Conservation (phyloP, 2,113 vertebrate genomes). For the Sorex fumeus region DNA sequence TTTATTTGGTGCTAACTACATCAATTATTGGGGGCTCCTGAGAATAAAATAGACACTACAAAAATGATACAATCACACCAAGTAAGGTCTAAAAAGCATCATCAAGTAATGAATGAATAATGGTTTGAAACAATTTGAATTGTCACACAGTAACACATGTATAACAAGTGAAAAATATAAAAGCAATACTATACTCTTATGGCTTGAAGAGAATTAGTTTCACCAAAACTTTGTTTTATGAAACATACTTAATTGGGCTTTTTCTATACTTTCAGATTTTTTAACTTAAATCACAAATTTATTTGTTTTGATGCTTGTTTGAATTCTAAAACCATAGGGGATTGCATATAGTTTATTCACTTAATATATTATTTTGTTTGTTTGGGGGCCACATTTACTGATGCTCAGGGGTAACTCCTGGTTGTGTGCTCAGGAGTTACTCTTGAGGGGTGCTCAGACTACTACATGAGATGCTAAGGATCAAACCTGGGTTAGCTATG, state of each 20-base stretch:
- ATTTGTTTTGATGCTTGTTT: background rate
- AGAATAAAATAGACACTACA: conserved; percentile 45
- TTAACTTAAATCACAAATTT: conserved; percentile 24
- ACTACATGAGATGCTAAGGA: too few species aligned
- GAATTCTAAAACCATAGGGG: background rate
- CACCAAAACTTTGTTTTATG: background rate
- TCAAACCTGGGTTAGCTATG: too few species aligned
- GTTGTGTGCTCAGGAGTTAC: too few species aligned
- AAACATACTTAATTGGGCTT: background rate
- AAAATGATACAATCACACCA: background rate
- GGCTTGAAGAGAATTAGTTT: background rate
- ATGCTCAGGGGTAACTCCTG: too few species aligned
- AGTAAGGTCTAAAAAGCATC: background rate
- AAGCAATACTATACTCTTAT: background rate
- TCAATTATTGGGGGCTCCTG: conserved; percentile 24
- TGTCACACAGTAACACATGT: background rate
- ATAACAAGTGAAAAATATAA: background rate
- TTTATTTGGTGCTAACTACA: background rate
- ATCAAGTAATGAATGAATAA: background rate
- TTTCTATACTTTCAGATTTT: background rate
- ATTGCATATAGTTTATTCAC: background rate
- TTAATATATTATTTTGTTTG: background rate
- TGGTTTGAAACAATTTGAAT: background rate
- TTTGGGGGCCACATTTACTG: too few species aligned
- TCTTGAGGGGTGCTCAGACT: too few species aligned